Evolutionary conservation across 2,888 invertebrate species (phyloP).

Genomic region (Drosophila neotestacea): DNA sequence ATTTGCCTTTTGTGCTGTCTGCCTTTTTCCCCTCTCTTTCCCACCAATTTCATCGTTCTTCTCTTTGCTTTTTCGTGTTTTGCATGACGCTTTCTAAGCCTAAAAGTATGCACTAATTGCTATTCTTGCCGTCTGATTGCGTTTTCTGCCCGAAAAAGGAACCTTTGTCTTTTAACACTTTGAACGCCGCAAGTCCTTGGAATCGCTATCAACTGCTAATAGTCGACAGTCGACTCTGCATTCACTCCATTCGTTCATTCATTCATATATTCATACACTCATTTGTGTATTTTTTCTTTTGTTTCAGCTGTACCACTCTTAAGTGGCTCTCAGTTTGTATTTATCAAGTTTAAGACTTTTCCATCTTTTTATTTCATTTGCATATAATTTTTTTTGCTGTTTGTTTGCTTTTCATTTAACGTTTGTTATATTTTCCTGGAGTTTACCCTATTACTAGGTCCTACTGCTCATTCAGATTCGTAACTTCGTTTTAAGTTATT

Average conservation of each 20-base stretch:
- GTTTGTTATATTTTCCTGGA: background rate
- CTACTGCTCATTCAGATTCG: background rate
- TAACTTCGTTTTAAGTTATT: too few species aligned
- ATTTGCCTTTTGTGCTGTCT: conserved; percentile 41
- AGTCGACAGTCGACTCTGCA: conserved; percentile 37
- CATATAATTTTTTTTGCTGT: conserved; percentile 2
- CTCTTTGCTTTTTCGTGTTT: conserved; percentile 13
- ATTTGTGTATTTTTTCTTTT: conserved; percentile 21
- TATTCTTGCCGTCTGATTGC: conserved; percentile 68
- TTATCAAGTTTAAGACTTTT: conserved; percentile 37
- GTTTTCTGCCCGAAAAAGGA: conserved; percentile 16
- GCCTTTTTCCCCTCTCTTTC: background rate
- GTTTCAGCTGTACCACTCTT: conserved; percentile 24
- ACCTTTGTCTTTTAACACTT: conserved; percentile 32
- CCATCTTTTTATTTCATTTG: conserved; percentile 21
- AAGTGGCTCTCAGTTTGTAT: conserved; percentile 33
- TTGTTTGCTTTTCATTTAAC: background rate
- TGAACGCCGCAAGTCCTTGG: conserved; percentile 39
- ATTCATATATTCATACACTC: conserved; percentile 19
- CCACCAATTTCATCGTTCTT: background rate
- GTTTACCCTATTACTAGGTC: background rate
- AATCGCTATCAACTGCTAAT: conserved; percentile 69
- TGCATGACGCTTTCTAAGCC: conserved; percentile 44
- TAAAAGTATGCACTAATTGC: conserved; percentile 72
- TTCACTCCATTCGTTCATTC: conserved; percentile 2